A percentile compares a stretch with the other conserved stretches of the same genome.
phyloP scores from a whole-genome alignment of 2,113 vertebrate genomes.

The Cyprinodon brontotheroides region DNA sequence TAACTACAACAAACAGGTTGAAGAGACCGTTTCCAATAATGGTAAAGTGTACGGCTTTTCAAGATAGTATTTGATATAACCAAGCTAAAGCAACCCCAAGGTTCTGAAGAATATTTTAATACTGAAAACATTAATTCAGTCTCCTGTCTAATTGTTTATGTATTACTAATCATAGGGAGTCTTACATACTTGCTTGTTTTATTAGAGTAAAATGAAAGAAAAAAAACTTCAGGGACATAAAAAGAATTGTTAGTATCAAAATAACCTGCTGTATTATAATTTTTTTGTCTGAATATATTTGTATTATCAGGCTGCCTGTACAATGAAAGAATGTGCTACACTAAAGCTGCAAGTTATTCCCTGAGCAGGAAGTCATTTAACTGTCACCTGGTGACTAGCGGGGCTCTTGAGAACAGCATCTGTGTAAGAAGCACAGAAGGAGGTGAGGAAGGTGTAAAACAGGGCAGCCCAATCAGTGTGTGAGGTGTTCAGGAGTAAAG shows the following conservation, averaged over 20 bases:
- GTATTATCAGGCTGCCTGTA: background rate
- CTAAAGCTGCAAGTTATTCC: constrained; percentile 4
- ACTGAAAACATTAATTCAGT: background rate
- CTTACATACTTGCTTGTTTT: background rate
- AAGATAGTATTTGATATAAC: background rate
- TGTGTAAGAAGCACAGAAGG: constrained; percentile 12
- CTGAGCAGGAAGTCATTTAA: constrained; percentile 29
- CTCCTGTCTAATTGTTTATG: background rate
- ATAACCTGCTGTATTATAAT: background rate
- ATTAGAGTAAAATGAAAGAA: too few species aligned
- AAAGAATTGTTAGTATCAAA: background rate
- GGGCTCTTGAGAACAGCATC: constrained; percentile 19
- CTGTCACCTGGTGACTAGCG: constrained; percentile 40
- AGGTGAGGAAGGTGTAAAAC: constrained; percentile 19
- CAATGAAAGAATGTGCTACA: background rate
- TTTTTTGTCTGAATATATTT: background rate
- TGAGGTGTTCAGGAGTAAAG: constrained; percentile 30
- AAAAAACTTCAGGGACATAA: background rate
- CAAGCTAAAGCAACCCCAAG: background rate
- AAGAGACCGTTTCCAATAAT: background rate
- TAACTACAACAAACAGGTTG: background rate
- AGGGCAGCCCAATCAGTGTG: constrained; percentile 18
- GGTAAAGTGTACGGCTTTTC: background rate
- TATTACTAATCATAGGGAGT: too few species aligned
- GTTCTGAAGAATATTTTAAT: background rate